phyloP scores from a whole-genome alignment of 2,113 vertebrate species.

The Cebus imitator region DNA sequence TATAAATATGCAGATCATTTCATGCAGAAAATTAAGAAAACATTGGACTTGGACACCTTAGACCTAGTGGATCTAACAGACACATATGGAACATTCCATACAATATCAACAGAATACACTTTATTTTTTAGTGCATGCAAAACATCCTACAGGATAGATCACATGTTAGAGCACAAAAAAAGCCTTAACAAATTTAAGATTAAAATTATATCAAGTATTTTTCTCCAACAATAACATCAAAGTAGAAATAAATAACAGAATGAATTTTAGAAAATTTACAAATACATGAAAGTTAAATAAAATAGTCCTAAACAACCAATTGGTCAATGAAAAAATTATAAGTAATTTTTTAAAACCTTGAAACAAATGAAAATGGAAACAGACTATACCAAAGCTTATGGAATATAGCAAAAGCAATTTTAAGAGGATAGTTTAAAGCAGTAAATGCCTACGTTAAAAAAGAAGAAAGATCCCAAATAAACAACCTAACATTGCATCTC shows the following conservation, averaged over 20 bases:
- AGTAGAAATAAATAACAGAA: not conserved
- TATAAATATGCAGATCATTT: not conserved
- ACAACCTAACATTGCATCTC: not conserved
- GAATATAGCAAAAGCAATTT: not conserved
- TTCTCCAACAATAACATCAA: not conserved
- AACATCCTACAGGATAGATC: not conserved
- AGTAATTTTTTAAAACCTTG: not conserved
- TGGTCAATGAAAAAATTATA: not conserved
- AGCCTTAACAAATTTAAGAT: not conserved
- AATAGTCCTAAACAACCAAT: not conserved
- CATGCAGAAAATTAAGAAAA: not conserved
- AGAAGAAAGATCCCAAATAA: not conserved
- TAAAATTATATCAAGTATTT: not conserved
- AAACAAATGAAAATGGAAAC: not conserved
- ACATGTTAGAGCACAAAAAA: not conserved
- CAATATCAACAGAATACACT: not conserved
- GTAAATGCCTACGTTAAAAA: not conserved
- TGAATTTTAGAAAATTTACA: not conserved
- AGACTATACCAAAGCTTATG: not conserved
- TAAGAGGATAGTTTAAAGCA: not conserved
- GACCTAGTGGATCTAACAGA: not conserved
- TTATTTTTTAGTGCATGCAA: not conserved
- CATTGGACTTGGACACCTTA: not conserved
- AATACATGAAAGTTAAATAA: not conserved
- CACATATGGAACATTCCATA: not conserved